Evolutionary conservation across 2,888 invertebrate species (phyloP).

Genomic region (Lymantria dispar): DNA sequence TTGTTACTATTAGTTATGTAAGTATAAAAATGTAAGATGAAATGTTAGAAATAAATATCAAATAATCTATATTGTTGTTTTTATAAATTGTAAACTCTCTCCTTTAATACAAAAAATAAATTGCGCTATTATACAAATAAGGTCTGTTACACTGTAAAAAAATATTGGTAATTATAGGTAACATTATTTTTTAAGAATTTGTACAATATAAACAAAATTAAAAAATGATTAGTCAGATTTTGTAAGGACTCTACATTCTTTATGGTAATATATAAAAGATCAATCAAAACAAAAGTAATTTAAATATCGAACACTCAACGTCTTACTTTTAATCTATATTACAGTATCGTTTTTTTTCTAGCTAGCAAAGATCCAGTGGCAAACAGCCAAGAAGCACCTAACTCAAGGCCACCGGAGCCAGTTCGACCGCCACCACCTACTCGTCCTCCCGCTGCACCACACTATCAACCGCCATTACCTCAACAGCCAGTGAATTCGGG

Average conservation of each 20-base stretch:
- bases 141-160: too few species aligned
- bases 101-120: neutral
- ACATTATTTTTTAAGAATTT: too few species aligned
- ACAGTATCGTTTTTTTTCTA: conserved; percentile 39
- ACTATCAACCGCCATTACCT: conserved; percentile 52
- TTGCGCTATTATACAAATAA: too few species aligned
- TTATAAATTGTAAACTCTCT: conserved; percentile 37
- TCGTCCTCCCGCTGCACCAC: conserved; percentile 56
- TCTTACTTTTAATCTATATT: neutral
- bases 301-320: neutral
- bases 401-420: conserved; percentile 62
- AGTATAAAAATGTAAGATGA: conserved; percentile 65
- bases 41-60: conserved; percentile 70
- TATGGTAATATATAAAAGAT: too few species aligned
- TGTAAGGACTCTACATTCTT: too few species aligned
- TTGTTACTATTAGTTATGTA: conserved; percentile 71
- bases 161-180: too few species aligned
- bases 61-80: conserved; percentile 49
- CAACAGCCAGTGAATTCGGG: conserved; percentile 60
- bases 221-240: too few species aligned
- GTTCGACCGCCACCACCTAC: conserved; percentile 56
- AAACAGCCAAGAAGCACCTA: conserved; percentile 50
- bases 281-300: too few species aligned
- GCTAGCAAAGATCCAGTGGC: conserved; percentile 53
- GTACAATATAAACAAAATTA: too few species aligned